A percentile compares a stretch with the other conserved stretches of the same genome.
These are phyloP conservation scores for Schizopygopsis pylzovi DNA, from an alignment of 2,797 vertebrate species.

Conservation along the genomic window DNA sequence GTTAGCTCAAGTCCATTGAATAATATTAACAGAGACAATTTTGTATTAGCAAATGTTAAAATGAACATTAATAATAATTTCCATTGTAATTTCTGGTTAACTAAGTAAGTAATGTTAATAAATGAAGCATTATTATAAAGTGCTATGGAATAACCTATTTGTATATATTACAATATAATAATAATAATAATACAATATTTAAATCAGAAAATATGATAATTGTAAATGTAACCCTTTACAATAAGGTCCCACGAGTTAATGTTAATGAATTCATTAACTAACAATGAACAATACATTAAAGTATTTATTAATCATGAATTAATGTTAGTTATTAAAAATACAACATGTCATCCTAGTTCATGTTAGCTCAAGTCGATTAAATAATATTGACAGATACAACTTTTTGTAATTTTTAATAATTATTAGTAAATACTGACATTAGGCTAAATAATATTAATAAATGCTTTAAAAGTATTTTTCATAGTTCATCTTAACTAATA, in stretches of 20 bases:
- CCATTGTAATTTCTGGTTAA: not conserved
- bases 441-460: not conserved
- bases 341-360: not conserved
- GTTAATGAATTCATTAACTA: not conserved
- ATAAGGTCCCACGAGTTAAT: not conserved
- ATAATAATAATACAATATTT: not conserved
- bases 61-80: not conserved
- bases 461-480: not conserved
- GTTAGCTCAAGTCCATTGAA: not conserved
- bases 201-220: not conserved
- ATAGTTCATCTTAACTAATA: not conserved
- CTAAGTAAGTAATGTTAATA: not conserved
- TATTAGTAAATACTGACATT: not conserved
- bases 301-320: not conserved
- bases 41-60: not conserved
- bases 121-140: not conserved
- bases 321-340: not conserved
- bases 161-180: not conserved
- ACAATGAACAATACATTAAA: not conserved
- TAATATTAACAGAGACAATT: not conserved
- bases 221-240: not conserved
- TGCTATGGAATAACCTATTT: not conserved
- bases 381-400: not conserved
- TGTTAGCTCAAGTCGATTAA: not conserved
- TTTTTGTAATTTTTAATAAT: not conserved